phyloP scores from a whole-genome alignment of 2,113 vertebrate genomes.

The Melanerpes aurifrons region DNA sequence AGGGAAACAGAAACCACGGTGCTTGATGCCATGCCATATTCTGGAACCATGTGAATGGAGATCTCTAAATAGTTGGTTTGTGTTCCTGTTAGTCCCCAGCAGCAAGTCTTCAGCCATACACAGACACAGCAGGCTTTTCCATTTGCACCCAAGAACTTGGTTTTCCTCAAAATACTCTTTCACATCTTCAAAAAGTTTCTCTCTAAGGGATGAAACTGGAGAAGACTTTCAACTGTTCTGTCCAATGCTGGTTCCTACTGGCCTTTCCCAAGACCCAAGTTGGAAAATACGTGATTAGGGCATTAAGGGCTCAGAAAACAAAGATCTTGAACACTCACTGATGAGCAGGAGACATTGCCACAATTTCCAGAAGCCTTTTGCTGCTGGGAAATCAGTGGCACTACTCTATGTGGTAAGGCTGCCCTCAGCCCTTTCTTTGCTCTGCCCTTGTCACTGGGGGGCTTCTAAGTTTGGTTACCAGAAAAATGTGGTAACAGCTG shows the following conservation, averaged over 20 bases:
- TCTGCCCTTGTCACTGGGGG: neutral
- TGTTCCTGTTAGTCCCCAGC: neutral
- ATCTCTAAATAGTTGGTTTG: conserved; percentile 1
- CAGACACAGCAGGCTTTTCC: neutral
- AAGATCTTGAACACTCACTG: neutral
- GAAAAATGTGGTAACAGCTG: conserved; percentile 48
- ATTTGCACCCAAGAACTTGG: neutral
- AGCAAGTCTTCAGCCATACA: neutral
- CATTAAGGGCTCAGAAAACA: neutral
- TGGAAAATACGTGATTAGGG: neutral
- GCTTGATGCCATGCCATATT: conserved; percentile 59
- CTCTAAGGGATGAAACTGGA: neutral
- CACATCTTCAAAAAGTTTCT: neutral
- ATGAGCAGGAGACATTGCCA: neutral
- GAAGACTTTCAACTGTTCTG: neutral
- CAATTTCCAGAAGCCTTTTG: neutral
- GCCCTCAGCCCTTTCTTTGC: neutral
- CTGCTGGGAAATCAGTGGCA: conserved; percentile 1
- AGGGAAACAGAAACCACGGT: conserved; percentile 71
- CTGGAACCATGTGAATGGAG: neutral
- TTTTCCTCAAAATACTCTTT: neutral
- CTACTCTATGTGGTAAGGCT: neutral
- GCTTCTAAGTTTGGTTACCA: conserved; percentile 46
- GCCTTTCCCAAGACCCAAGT: neutral
- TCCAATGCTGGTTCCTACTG: neutral